A percentile compares a stretch with the other conserved stretches of the same genome.
These are phyloP conservation scores for Troglohyphantes excavatus DNA, from an alignment of 2,888 invertebrate genomes.

Conservation along the genomic window DNA sequence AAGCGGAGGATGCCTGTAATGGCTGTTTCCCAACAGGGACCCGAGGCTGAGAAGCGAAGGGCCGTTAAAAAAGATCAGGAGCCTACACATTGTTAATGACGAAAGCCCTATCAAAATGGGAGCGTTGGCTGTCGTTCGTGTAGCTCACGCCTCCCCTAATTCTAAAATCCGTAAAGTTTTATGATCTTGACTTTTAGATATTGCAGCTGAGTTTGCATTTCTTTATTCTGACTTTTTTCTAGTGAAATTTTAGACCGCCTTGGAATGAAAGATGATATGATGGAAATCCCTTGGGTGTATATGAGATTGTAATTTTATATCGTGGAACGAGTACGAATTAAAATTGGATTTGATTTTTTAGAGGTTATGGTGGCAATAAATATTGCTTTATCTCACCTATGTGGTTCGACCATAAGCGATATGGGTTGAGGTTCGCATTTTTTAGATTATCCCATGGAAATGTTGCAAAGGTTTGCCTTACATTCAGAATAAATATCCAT, in stretches of 20 bases:
- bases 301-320: slow-evolving; percentile 18
- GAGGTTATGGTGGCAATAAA: slow-evolving; percentile 26
- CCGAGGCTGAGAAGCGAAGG: slow-evolving; percentile 32
- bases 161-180: slow-evolving; percentile 76
- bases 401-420: not conserved
- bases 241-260: slow-evolving; percentile 19
- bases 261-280: not conserved
- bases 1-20: slow-evolving; percentile 76
- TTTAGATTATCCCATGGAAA: no score
- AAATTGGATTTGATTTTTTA: slow-evolving; percentile 14
- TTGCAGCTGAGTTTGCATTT: slow-evolving; percentile 74
- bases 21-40: slow-evolving; percentile 63
- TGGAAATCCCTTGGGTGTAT: slow-evolving; percentile 1
- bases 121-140: slow-evolving; percentile 52
- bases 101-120: slow-evolving; percentile 65
- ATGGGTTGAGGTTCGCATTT: not conserved
- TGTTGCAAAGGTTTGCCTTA: no score
- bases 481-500: no score
- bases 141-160: slow-evolving; percentile 64
- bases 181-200: slow-evolving; percentile 64
- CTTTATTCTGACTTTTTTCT: slow-evolving; percentile 6
- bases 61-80: slow-evolving; percentile 67
- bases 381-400: not conserved
- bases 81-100: slow-evolving; percentile 61
- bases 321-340: slow-evolving; percentile 12